These are phyloP conservation scores for Aurelia aurita complex sp. Pacific DNA, from an alignment of 30 jellyfish, hydroid and myxozoan species.

Conservation along the genomic window DNA sequence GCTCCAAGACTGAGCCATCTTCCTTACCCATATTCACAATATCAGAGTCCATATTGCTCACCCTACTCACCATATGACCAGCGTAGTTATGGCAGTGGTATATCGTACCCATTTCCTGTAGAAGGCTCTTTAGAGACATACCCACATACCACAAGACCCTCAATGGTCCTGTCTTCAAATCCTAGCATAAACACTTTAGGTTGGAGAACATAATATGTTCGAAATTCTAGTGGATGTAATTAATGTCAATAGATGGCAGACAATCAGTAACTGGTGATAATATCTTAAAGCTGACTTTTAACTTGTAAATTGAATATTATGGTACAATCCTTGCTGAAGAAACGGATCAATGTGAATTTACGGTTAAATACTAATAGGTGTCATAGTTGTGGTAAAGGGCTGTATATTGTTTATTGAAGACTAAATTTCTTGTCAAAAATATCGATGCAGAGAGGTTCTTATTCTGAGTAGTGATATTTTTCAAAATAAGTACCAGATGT, in stretches of 20 bases:
- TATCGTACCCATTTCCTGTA: slow-evolving; percentile 78
- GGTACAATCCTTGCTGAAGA: too few relatives aligned
- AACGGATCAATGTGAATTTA: too few relatives aligned
- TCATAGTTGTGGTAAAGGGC: too few relatives aligned
- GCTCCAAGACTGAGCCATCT: slow-evolving; percentile 79
- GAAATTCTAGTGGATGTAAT: slow-evolving; percentile 27
- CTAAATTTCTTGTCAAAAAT: too few relatives aligned
- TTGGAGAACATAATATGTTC: slow-evolving; percentile 67
- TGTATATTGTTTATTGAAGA: too few relatives aligned
- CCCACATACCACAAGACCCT: slow-evolving; percentile 77
- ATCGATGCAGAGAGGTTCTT: too few relatives aligned
- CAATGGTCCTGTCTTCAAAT: slow-evolving; percentile 70
- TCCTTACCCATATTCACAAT: slow-evolving; percentile 76
- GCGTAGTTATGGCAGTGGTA: slow-evolving; percentile 73
- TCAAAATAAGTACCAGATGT: too few relatives aligned
- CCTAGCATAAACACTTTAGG: slow-evolving; percentile 60
- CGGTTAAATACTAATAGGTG: too few relatives aligned
- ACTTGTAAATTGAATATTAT: slow-evolving; percentile 10
- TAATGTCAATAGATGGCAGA: slow-evolving; percentile 30
- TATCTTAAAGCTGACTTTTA: slow-evolving; percentile 3
- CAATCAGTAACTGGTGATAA: slow-evolving; percentile 10
- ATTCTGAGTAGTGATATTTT: too few relatives aligned
- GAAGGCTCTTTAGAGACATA: slow-evolving; percentile 74
- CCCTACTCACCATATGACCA: slow-evolving; percentile 72
- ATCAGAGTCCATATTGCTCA: slow-evolving; percentile 69